Conservation (phyloP, 1,140 invertebrate species). For the Leptestheria dahalacensis region DNA sequence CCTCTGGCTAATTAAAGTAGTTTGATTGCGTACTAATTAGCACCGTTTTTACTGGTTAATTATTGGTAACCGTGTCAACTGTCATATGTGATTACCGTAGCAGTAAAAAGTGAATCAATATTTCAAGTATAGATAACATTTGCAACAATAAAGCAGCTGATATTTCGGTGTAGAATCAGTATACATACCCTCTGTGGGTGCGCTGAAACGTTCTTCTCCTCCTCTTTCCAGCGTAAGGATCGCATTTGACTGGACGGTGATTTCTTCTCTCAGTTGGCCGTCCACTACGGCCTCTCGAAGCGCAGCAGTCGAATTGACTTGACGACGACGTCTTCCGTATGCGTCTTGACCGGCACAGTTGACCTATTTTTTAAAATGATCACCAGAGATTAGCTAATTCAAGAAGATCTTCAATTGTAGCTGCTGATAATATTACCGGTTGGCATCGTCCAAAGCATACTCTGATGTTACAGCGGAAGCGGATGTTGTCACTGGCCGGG, state of each 20-base stretch:
- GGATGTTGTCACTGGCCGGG: conserved; percentile 81
- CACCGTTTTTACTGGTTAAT: neutral
- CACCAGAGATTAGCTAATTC: too few relatives aligned
- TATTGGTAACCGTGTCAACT: too few relatives aligned
- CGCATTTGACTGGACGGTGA: conserved; percentile 78
- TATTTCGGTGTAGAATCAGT: too few relatives aligned
- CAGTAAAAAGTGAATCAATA: too few relatives aligned
- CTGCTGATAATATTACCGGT: conserved; percentile 46
- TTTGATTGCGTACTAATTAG: neutral
- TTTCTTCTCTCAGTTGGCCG: conserved; percentile 78
- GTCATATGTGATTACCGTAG: too few relatives aligned
- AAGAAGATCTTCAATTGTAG: too few relatives aligned
- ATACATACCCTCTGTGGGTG: conserved; percentile 56
- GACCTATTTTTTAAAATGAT: conserved; percentile 41
- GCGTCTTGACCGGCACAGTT: conserved; percentile 82
- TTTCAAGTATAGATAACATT: too few relatives aligned
- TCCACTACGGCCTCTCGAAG: conserved; percentile 43
- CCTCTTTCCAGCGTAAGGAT: conserved; percentile 75
- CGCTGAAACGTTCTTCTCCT: conserved; percentile 48
- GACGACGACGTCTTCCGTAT: conserved; percentile 48
- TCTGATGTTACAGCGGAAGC: conserved; percentile 89
- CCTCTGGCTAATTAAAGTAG: neutral
- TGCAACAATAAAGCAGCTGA: neutral
- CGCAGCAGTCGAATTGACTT: conserved; percentile 35
- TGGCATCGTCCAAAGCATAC: conserved; percentile 91